These are phyloP conservation scores for Elachura formosa DNA, from an alignment of 2,113 vertebrate species.

Conservation along the genomic window DNA sequence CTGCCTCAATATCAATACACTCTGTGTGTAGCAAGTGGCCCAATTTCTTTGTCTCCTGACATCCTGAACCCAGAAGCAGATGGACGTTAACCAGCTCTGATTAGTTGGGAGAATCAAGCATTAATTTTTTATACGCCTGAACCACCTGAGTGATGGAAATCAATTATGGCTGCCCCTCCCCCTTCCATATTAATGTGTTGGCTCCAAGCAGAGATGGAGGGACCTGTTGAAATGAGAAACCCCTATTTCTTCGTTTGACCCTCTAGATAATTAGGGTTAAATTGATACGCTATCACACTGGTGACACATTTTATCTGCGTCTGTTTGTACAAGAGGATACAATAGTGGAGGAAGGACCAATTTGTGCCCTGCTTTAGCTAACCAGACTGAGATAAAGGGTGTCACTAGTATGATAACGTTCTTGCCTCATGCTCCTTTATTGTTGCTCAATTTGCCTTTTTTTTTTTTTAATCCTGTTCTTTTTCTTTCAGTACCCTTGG, in stretches of 20 bases:
- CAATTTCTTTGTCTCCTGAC: conserved; percentile 61
- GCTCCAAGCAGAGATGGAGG: conserved; percentile 60
- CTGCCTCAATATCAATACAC: neutral
- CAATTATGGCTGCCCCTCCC: conserved; percentile 68
- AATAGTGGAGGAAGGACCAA: conserved; percentile 78
- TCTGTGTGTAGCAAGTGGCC: conserved; percentile 20
- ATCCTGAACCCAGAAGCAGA: conserved; percentile 64
- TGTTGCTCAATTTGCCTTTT: conserved; percentile 77
- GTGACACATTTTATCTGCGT: conserved; percentile 80
- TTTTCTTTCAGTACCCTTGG: conserved; percentile 73
- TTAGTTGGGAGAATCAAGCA: conserved; percentile 68
- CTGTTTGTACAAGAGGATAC: conserved; percentile 81
- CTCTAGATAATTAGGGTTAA: conserved; percentile 83
- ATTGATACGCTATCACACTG: conserved; percentile 74
- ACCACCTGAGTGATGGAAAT: conserved; percentile 75
- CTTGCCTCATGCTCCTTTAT: conserved; percentile 70
- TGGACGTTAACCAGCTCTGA: conserved; percentile 70
- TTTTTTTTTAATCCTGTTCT: conserved; percentile 65
- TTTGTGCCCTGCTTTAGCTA: conserved; percentile 71
- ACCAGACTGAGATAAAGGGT: conserved; percentile 79
- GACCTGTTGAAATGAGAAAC: conserved; percentile 82
- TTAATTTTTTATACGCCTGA: conserved; percentile 76
- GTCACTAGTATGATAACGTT: conserved; percentile 76
- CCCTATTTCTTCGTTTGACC: conserved; percentile 79
- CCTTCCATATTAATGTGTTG: conserved; percentile 47